Conservation (phyloP, 2,797 vertebrate species). For the Ptychadena robeensis region DNA sequence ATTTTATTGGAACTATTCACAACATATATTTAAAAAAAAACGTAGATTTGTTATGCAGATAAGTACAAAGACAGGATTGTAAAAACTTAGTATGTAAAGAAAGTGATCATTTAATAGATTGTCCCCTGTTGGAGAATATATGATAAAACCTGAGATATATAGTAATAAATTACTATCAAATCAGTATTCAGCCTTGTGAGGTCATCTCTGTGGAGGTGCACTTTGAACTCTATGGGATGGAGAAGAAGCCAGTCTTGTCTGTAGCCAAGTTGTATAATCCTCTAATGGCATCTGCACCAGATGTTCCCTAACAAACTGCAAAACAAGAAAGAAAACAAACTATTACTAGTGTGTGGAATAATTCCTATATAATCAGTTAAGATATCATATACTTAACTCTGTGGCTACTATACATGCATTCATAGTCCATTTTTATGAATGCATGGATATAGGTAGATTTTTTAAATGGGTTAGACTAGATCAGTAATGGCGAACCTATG, state of each 20-base stretch:
- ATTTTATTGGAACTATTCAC: not conserved
- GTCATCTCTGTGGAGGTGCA: conserved; percentile 51
- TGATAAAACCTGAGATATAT: no score
- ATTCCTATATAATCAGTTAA: not conserved
- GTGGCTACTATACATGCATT: no score
- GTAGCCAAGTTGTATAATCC: conserved; percentile 76
- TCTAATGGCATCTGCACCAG: conserved; percentile 75
- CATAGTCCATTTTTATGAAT: no score
- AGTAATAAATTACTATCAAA: no score
- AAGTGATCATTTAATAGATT: not conserved
- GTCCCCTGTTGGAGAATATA: no score
- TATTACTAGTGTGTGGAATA: not conserved
- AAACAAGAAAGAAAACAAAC: conserved; percentile 23
- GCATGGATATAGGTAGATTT: no score
- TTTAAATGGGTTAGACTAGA: no score
- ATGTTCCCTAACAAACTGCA: conserved; percentile 77
- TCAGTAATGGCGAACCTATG: no score
- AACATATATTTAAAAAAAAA: not conserved
- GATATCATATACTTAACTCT: not conserved
- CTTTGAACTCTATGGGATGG: conserved; percentile 23
- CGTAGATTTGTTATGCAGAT: no score
- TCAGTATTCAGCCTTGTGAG: not conserved
- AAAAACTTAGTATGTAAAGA: not conserved
- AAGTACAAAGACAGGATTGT: no score
- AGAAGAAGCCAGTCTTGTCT: conserved; percentile 63